Evolutionary conservation across 1,140 invertebrate genomes (phyloP).

Genomic region (Reticulitermes speratus): DNA sequence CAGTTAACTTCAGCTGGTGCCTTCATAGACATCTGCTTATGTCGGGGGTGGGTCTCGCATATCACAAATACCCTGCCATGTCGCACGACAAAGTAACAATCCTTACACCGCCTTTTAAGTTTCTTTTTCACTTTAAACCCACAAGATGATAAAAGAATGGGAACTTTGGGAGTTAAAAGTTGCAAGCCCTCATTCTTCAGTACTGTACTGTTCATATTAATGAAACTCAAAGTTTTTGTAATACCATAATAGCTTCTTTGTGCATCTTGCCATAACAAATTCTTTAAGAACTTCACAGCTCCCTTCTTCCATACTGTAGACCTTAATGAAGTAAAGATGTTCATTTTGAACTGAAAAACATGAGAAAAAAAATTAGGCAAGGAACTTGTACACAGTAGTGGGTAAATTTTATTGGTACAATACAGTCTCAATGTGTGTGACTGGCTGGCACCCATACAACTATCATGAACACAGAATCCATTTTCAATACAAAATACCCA

Average conservation of each 20-base stretch:
- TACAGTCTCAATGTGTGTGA: no score
- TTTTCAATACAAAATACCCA: no score
- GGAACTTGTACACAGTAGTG: background rate
- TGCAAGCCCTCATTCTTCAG: conserved; percentile 1
- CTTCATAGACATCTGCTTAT: conserved; percentile 74
- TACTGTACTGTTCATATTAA: background rate
- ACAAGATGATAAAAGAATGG: conserved; percentile 40
- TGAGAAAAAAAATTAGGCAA: background rate
- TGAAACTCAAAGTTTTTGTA: background rate
- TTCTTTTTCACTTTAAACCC: conserved; percentile 61
- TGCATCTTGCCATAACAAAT: background rate
- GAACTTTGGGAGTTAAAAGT: background rate
- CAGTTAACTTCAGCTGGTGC: conserved; percentile 63
- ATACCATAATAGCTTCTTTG: background rate
- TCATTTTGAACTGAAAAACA: background rate
- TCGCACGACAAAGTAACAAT: conserved; percentile 69
- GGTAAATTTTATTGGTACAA: background rate
- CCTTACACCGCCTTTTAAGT: conserved; percentile 66
- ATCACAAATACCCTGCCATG: conserved; percentile 69
- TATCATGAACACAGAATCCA: no score
- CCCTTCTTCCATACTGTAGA: background rate
- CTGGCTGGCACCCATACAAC: no score
- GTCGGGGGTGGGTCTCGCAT: conserved; percentile 70
- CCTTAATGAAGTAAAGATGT: conserved; percentile 2
- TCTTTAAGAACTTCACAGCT: background rate